Base-by-base conservation (phyloP, 2,113 vertebrate species). In the Pelodiscus sinensis region DNA sequence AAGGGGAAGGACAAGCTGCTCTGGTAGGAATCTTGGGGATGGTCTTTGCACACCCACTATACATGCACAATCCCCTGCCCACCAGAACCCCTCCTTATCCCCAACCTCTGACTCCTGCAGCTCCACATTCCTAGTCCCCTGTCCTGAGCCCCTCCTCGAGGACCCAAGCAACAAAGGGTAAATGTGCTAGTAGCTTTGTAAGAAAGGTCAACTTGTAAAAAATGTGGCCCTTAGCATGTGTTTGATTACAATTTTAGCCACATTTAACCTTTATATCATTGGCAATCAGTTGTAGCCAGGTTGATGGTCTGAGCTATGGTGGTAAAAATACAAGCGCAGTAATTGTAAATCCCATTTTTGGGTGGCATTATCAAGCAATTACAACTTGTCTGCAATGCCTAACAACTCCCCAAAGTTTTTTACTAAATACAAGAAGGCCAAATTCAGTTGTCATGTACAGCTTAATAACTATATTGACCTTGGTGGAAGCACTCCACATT, bases 161-260 rank as follows among this genome's bases (percentile, higher is more conserved):
- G 44, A 44, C 44, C 44, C 44, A 44, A 44, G 44, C 44, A 44
- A 44, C 44, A 44, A 5, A 2, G 44, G 44, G 44, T 44, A 44
- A 44, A 44, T 44, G 6, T 44, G 44, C 6, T 44, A 44, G 44
- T 44, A n/a, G 0, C 14, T 90, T 92, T 93, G 50, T 60, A 68
- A 18, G n/a, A 55, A 4, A 54, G 2, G 15, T 1, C 4, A 6
- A 52, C 35, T 85, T 89, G 57, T 82, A 85, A 51, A 65, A 19
- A 35, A 13, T 52, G 11, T 12, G 25, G 24, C 3, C 38, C 8
- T 31, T 44, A 1, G 10, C 16, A 29, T 57, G 52, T 16, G 21
- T 2, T 1, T 77, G 8, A 2, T 65, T 29, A 2, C 4, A 3
- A 16, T 3, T 3, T 19, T 68, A n/a, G 31, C 65, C 65, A n/a